Base-by-base conservation (phyloP, 2,888 invertebrate species). In the Lithophane semibrunnea region DNA sequence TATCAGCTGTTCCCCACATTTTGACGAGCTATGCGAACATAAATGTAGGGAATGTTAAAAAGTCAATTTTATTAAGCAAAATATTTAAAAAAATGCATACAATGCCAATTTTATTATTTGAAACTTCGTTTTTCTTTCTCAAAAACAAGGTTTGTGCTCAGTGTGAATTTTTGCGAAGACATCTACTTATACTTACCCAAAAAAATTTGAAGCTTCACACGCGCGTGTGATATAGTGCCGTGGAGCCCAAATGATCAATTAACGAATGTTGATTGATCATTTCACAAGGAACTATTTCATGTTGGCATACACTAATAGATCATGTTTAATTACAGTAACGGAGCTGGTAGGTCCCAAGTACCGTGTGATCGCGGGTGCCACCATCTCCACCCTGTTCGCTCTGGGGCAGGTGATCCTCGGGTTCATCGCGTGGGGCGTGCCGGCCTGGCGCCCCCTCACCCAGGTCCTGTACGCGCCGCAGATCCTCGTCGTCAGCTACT, bases 301-400 rank as follows among this genome's bases (percentile, higher is more conserved):
- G n/a, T 3, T 29, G 2, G n/a, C 12, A 24, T 13, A 66, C 16
- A 75, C 49, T 58, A 54, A 77, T 29, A 0, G 29, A 49, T 60
- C 4, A 37, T 24, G 3, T 60, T 75, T 29, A 1, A 47, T 95
- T 96, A 44, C 94, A 98, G 98, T 97, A 60, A 97, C 98, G 87
- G 99, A 99, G 93, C 94, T 98, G 86, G 98, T 98, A 0, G 98
- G 98, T 0, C 98, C 98, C 7, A 97, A 97, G 79, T 97, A 97
- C 83, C 97, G 98, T 69, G 98, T 98, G 4, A 92, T 98, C 29
- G 98, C 97, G 8, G 98, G 98, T 68, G 98, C 98, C 13, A 95
- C 98, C n/a, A 97, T 98, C 54, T 97, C 98, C 42, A 97, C 98
- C 5, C 97, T 98, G 90, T 98, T 98, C 90, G 98, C 98, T 0